Percentiles rank a stretch among this genome's conserved stretches.
phyloP scores from a whole-genome alignment of 2,113 vertebrate species.

The Sula dactylatra region DNA sequence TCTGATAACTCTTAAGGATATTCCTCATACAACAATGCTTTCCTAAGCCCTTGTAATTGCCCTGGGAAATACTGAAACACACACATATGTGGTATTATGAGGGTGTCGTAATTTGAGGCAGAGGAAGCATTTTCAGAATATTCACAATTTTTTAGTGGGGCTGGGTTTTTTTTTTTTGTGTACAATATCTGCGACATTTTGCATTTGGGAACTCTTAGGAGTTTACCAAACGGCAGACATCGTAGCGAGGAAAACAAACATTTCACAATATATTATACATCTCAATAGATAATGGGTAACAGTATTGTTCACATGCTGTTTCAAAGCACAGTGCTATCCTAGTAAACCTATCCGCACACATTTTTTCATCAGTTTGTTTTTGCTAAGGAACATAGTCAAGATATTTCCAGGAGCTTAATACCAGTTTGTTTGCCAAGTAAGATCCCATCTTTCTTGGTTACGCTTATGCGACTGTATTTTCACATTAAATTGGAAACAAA shows the following conservation, averaged over 20 bases:
- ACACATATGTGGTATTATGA: background rate
- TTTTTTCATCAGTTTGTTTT: background rate
- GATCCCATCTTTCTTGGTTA: background rate
- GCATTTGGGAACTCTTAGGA: background rate
- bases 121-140: background rate
- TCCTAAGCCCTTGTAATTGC: background rate
- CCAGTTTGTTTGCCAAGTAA: background rate
- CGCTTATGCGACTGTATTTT: background rate
- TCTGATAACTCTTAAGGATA: background rate
- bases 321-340: background rate
- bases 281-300: background rate
- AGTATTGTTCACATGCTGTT: background rate
- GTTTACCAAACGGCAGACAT: background rate
- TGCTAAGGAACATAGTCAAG: background rate
- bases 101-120: background rate
- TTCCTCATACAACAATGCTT: background rate
- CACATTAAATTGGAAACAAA: slow-evolving; percentile 3
- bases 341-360: background rate
- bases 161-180: too few species aligned
- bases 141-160: background rate
- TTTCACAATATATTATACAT: background rate
- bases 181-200: background rate
- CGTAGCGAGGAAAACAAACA: background rate
- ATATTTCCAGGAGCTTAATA: background rate
- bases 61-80: background rate